Evolutionary conservation across 2,888 invertebrate genomes (phyloP).

Genomic region (Didymodactylos carnosus): DNA sequence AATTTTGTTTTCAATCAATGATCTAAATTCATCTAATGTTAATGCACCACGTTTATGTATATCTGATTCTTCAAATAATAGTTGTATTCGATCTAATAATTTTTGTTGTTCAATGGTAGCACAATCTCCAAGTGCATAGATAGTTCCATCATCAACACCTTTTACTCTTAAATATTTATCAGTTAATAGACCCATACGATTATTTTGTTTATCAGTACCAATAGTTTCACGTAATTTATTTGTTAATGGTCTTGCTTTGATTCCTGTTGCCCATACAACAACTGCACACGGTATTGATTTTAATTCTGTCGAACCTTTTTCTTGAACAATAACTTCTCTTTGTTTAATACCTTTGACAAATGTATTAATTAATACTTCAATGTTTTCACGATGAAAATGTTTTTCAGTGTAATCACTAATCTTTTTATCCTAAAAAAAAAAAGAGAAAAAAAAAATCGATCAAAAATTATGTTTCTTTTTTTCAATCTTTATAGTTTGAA

Average conservation of each 20-base stretch:
- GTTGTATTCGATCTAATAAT: not conserved
- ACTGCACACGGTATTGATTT: slow-evolving; percentile 29
- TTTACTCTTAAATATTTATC: slow-evolving; percentile 22
- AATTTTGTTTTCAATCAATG: not conserved
- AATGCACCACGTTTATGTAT: not conserved
- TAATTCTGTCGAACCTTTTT: not conserved
- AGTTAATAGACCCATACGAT: slow-evolving; percentile 21
- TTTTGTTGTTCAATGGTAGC: slow-evolving; percentile 25
- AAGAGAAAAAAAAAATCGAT: not conserved
- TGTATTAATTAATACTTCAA: not conserved
- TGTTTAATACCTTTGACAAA: not conserved
- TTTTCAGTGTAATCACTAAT: not conserved
- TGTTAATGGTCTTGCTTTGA: slow-evolving; percentile 21
- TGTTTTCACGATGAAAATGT: not conserved
- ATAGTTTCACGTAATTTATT: not conserved
- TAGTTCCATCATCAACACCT: slow-evolving; percentile 16
- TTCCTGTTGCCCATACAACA: slow-evolving; percentile 35
- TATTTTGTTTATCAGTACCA: not conserved
- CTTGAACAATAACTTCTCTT: not conserved
- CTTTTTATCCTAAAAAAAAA: not conserved
- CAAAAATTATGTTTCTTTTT: too few relatives aligned
- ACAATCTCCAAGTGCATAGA: slow-evolving; percentile 35
- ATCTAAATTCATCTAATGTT: not conserved
- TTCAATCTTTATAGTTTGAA: not conserved
- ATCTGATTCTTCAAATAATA: not conserved